Evolutionary conservation across 2,888 invertebrate genomes (phyloP).

Genomic region (Trichacis sp.): DNA sequence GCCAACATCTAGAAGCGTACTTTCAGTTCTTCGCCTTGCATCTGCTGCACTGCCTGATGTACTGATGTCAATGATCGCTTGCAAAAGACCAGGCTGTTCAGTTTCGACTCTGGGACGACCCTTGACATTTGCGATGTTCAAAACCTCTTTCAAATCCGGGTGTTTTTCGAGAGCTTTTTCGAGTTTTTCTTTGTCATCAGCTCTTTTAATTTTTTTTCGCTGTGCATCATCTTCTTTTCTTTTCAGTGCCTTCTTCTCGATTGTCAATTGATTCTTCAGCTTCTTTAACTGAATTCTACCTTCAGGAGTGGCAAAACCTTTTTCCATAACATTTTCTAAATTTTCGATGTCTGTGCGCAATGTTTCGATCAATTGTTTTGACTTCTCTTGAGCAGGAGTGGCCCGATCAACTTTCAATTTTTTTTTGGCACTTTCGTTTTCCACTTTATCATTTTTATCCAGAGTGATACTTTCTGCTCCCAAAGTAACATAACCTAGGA

Average conservation of each 20-base stretch:
- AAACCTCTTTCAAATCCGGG: not conserved
- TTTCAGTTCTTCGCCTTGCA: conserved; percentile 14
- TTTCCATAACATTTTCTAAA: not conserved
- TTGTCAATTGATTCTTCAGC: not conserved
- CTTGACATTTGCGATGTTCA: not conserved
- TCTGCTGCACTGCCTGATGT: conserved; percentile 25
- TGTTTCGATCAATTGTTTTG: not conserved
- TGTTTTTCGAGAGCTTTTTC: not conserved
- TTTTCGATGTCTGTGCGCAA: not conserved
- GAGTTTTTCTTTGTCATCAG: not conserved
- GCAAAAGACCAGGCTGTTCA: conserved; percentile 49
- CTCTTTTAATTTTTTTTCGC: not conserved
- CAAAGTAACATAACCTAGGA: not conserved
- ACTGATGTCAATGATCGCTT: conserved; percentile 54
- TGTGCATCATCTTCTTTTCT: conserved; percentile 7
- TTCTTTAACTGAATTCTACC: not conserved
- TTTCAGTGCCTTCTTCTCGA: conserved; percentile 1
- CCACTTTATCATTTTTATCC: not conserved
- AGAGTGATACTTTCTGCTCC: not conserved
- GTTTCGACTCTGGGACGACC: conserved; percentile 49
- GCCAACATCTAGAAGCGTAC: not conserved
- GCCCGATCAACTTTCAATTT: not conserved
- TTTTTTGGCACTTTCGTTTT: not conserved
- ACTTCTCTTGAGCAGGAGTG: not conserved
- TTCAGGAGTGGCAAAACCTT: not conserved